Percentiles rank a stretch among this genome's conserved stretches.
These are phyloP conservation scores for Adelognathus sp. DNA, from an alignment of 2,888 invertebrate species.

Conservation along the genomic window DNA sequence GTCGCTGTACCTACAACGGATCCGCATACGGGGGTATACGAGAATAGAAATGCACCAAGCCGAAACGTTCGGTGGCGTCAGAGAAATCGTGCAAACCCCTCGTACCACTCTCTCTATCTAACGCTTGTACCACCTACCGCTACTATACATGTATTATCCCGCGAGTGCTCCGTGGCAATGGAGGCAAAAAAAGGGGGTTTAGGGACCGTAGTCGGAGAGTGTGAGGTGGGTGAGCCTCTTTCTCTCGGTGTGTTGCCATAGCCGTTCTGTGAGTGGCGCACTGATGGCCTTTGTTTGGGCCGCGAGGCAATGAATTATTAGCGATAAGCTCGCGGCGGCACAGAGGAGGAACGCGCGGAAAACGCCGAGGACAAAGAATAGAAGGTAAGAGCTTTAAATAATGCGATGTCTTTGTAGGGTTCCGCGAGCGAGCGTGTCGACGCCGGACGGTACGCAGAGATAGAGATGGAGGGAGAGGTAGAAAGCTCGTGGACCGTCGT, in stretches of 20 bases:
- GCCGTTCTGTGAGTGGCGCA: constrained; percentile 59
- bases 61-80: constrained; percentile 17
- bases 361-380: constrained; percentile 72
- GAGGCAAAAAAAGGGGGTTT: constrained; percentile 23
- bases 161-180: constrained; percentile 23
- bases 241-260: constrained; percentile 25
- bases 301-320: constrained; percentile 71
- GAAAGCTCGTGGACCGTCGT: constrained; percentile 51
- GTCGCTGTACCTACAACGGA: too few relatives aligned
- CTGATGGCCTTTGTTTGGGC: constrained; percentile 71
- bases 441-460: constrained; percentile 57
- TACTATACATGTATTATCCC: constrained; percentile 28
- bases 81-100: constrained; percentile 36
- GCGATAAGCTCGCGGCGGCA: constrained; percentile 69
- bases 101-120: constrained; percentile 45
- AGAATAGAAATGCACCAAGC: constrained; percentile 49
- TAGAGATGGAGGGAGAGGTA: too few relatives aligned
- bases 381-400: constrained; percentile 74
- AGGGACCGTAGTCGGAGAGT: neutral
- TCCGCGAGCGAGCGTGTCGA: too few relatives aligned
- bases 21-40: constrained; percentile 32
- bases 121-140: too few relatives aligned
- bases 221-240: neutral
- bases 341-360: constrained; percentile 69
- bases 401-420: constrained; percentile 73